Evolutionary conservation across 2,797 vertebrate species (phyloP), one percentile per base, ranked within the genome.

Genomic region (Phoxinus dragarum): DNA sequence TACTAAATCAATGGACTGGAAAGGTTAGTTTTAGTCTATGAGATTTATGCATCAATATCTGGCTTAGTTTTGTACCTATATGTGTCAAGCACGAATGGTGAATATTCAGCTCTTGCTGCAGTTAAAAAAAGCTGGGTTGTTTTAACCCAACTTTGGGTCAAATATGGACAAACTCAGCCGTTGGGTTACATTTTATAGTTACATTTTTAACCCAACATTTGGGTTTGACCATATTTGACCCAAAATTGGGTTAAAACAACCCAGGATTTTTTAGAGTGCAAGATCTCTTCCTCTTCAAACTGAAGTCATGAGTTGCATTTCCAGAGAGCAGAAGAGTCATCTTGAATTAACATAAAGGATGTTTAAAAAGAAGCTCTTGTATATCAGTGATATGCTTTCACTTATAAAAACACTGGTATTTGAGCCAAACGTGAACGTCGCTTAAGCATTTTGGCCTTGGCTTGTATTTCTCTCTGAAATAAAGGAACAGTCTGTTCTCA

Each of bases 401-500:
- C 40, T 27, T 27, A 36, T 76, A 38, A 31, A 78, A 77, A 40
- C 74, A 78, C 42, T 52, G 59, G 23, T 75, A 11, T 84, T 44
- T 56, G 23, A 84, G 74, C 74, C 83, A 71, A 44, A 71, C 11
- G 2, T 78, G 40, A 44, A 77, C 74, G 77, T 56, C 17, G 27
- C 64, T 80, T 47, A 47, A 61, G 40, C 52, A 8, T 38, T 59
- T 80, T 74, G 75, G 56, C 84, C 84, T 85, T 85, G 84, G 52
- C 67, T 85, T 72, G 54, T 34, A 47, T 61, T 80, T 80, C 49
- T 42, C n/a, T 80, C 34, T 80, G 38, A 49, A 80, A 49, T 61
- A 27, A 61, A 76, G 72, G 82, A 71, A 81, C 84, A 66, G 31
- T 80, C 14, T 80, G 76, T 85, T 84, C 68, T 84, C 54, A 38